Evolutionary conservation across 2,888 invertebrate species (phyloP).

Genomic region (Caenorhabditis sp.): DNA sequence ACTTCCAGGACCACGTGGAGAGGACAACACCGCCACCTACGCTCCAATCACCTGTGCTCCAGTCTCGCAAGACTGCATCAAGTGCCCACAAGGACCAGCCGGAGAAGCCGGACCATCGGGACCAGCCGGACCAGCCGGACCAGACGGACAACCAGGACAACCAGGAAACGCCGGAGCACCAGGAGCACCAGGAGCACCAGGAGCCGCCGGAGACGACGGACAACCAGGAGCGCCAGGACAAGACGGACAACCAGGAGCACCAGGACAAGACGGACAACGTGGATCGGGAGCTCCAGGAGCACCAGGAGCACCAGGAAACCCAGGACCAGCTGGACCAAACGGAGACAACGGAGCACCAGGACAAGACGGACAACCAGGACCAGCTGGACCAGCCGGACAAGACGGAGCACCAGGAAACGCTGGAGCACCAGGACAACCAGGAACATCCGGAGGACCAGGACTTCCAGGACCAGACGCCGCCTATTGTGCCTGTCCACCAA

Average conservation of each 20-base stretch:
- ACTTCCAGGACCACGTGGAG: slow-evolving; percentile 55
- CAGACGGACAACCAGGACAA: slow-evolving; percentile 56
- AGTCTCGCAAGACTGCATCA: slow-evolving; percentile 54
- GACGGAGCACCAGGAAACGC: slow-evolving; percentile 46
- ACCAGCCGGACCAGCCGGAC: slow-evolving; percentile 58
- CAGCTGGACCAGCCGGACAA: slow-evolving; percentile 43
- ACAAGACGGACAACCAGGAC: slow-evolving; percentile 41
- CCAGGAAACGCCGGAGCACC: slow-evolving; percentile 53
- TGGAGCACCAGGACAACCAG: slow-evolving; percentile 51
- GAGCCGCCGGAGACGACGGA: slow-evolving; percentile 51
- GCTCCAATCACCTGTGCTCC: slow-evolving; percentile 61
- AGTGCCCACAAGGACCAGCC: slow-evolving; percentile 64
- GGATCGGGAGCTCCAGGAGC: slow-evolving; percentile 47
- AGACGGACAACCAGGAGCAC: slow-evolving; percentile 52
- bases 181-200: slow-evolving; percentile 56
- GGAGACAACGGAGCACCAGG: slow-evolving; percentile 42
- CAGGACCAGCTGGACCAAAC: slow-evolving; percentile 44
- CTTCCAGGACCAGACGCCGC: slow-evolving; percentile 55
- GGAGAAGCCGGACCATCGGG: slow-evolving; percentile 62
- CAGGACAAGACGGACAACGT: slow-evolving; percentile 52
- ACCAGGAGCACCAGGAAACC: slow-evolving; percentile 50
- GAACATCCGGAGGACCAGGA: slow-evolving; percentile 48
- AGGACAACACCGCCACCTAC: slow-evolving; percentile 56
- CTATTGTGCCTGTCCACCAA: slow-evolving; percentile 57
- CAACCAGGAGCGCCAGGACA: slow-evolving; percentile 53